Conservation (phyloP, 2,888 invertebrate species). For the Zygaena filipendulae region DNA sequence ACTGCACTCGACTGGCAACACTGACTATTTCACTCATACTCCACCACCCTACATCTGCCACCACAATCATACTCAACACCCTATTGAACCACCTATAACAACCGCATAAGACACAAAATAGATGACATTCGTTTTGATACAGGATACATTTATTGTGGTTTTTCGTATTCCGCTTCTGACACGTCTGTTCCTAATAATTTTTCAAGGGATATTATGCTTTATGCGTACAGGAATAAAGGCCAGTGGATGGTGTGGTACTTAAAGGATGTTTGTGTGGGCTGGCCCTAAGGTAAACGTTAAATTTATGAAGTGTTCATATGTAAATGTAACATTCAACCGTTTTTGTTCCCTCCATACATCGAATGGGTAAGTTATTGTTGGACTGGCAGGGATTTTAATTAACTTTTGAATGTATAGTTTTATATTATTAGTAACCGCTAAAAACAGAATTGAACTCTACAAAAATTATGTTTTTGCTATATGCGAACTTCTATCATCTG, state of each 20-base stretch:
- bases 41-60: constrained; percentile 16
- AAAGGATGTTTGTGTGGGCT: constrained; percentile 27
- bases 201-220: constrained; percentile 45
- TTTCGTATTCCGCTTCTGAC: constrained; percentile 31
- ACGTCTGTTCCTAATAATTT: constrained; percentile 27
- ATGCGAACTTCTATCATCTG: no score
- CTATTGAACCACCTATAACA: constrained; percentile 17
- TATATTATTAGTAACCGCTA: no score
- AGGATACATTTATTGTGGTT: constrained; percentile 21
- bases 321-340: no score
- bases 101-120: constrained; percentile 18
- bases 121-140: no score
- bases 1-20: constrained; percentile 56
- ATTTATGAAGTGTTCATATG: constrained; percentile 45
- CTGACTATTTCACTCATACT: constrained; percentile 51
- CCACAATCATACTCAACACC: constrained; percentile 11
- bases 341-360: no score
- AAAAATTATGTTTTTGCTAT: no score
- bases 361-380: no score
- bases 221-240: constrained; percentile 28
- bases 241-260: constrained; percentile 22
- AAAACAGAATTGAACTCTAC: no score
- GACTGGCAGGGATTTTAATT: no score
- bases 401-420: no score
- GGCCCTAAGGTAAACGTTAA: constrained; percentile 28